Evolutionary conservation across 2,888 invertebrate species (phyloP), one percentile per base, ranked within the genome.

Genomic region (Labia minor): DNA sequence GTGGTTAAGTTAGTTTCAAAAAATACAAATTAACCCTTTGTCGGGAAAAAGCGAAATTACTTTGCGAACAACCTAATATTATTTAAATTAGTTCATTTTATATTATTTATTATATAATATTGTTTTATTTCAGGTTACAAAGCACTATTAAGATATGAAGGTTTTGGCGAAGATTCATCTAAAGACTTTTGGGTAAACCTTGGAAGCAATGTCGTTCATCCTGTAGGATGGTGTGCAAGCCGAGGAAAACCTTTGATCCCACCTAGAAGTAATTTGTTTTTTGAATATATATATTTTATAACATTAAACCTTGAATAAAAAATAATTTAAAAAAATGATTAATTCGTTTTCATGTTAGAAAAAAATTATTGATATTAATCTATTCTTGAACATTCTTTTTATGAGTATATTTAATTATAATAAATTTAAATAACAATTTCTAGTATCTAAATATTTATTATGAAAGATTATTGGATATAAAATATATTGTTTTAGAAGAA

Each of bases 171-270:
- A 70, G 92, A 95, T 76, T 82, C 86, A 67, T 86, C 89, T 21
- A 90, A 92, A 77, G 97, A 98, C 78, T 97, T 98, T 77, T 98
- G 97, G 97, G 89, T 96, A 3, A 95, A 95, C 74, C 80, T 98
- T 65, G 95, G 95, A 78, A 91, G 92, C 69, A 89, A 92, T 19
- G 89, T 92, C 75, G 92, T 98, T n/a, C 95, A 96, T 79, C 93
- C 95, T 16, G 95, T 98, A 2, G 97, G 97, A 4, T 98, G 97
- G 96, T 96, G 96, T 80, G 96, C 96, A 1, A 92, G 93, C 0
- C 85, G 95, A 69, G 95, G 95, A 26, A 95, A 95, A 76, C 95
- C 95, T 1, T 81, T 97, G 8, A 95, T 96, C 77, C 96, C 97
- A 18, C 97, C 97, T 11, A 87, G 88, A 77, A 89, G 85, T 85